Evolutionary conservation across 2,113 vertebrate species (phyloP), one percentile per base, ranked within the genome.

Genomic region (Hippolais icterina): DNA sequence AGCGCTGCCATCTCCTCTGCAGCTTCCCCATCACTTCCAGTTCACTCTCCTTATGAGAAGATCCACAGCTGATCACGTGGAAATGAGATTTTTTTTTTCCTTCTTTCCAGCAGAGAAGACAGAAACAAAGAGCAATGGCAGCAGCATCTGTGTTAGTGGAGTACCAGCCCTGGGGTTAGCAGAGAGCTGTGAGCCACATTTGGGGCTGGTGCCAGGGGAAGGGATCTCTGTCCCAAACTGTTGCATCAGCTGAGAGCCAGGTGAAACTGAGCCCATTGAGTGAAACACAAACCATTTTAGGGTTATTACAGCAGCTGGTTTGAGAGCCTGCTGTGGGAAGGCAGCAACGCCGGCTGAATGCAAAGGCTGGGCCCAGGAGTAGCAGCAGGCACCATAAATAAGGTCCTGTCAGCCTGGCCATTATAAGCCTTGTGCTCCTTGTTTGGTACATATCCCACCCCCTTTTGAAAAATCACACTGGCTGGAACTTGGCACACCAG

Each of bases 1-100:
- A 66, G 1, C 0, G 0, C n/a, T 47, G 12, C 49, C 6, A 0
- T 6, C 57, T 83, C 50, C 47, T 68, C 75, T 19, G 22, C 25
- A 2, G 29, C n/a, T 27, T 24, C 23, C 74, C 60, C 23, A 10
- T 24, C 27, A 6, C 35, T 23, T 31, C 49, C 49, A 56, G 50
- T 56, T 65, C 41, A 33, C 33, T 59, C 20, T 80, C 25, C 25
- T 50, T 20, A 3, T 3, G 41, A 53, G 41, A 69, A 49, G 47
- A 50, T 13, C 35, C 60, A 53, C 31, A 33, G 42, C 47, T 35
- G 37, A 19, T 24, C 49, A 28, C 0, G 0, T 21, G 24, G n/a
- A 83, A 81, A 74, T 29, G 29, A 0, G 23, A 28, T 37, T 57
- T 35, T 23, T 78, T 74, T 53, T 29, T 27, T 3, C 13, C 21